Conservation (phyloP, 2,797 vertebrate species). For the Myiotriccus ornatus region DNA sequence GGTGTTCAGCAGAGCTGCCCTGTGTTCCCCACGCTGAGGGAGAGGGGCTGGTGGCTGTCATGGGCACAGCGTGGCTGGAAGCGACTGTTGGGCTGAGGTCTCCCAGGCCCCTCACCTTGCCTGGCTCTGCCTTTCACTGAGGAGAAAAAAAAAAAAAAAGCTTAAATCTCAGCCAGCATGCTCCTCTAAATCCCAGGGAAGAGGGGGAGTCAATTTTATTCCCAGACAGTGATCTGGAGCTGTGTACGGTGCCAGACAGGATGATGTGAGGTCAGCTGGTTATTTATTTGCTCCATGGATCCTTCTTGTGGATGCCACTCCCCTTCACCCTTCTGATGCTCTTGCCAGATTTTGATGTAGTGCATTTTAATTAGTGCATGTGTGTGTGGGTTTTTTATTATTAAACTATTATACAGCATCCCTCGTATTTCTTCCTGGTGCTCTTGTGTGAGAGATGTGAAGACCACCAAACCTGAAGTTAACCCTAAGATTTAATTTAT, state of each 20-base stretch:
- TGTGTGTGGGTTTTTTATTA: not conserved
- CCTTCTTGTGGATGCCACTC: not conserved
- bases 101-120: not conserved
- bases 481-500: not conserved
- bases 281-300: not conserved
- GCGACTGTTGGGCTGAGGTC: not conserved
- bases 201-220: not conserved
- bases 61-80: not conserved
- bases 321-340: not conserved
- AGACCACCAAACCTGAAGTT: not conserved
- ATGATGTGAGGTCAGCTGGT: not conserved
- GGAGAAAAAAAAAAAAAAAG: not conserved
- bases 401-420: not conserved
- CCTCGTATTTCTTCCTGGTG: not conserved
- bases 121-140: not conserved
- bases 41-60: fast-evolving
- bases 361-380: not conserved
- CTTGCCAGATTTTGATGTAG: not conserved
- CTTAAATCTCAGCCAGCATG: fast-evolving
- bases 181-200: not conserved
- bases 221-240: not conserved
- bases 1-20: fast-evolving
- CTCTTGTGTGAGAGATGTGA: not conserved
- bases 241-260: not conserved
- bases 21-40: too few species aligned